phyloP scores from a whole-genome alignment of 1,140 invertebrate species.

The Aphaenogaster ashmeadi region DNA sequence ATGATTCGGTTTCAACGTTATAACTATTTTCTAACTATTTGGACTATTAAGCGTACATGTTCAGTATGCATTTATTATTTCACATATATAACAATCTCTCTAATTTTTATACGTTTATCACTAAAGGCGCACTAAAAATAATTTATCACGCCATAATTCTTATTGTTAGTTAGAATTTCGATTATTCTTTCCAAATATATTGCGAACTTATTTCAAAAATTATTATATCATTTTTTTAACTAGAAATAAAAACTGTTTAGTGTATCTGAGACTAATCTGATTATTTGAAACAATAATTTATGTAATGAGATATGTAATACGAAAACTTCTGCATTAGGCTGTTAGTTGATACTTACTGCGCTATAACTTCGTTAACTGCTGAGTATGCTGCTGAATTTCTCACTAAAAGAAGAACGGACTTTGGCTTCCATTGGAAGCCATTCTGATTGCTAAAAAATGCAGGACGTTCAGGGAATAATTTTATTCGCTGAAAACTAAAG shows the following conservation, averaged over 20 bases:
- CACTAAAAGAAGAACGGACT: background rate
- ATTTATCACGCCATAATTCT: background rate
- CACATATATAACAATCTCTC: background rate
- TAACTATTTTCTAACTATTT: background rate
- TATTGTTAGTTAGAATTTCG: background rate
- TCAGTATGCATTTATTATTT: background rate
- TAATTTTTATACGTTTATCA: conserved; percentile 1
- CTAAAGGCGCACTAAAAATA: background rate
- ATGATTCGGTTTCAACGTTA: background rate
- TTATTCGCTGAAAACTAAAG: conserved; percentile 9
- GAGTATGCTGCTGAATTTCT: conserved; percentile 29
- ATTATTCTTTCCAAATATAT: background rate
- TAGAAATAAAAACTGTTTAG: conserved; percentile 15
- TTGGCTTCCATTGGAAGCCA: background rate
- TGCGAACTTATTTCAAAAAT: background rate
- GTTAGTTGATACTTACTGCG: conserved; percentile 20
- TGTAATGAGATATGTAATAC: background rate
- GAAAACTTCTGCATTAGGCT: background rate
- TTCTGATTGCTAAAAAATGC: background rate
- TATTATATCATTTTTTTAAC: background rate
- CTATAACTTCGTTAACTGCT: conserved; percentile 14
- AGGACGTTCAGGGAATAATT: background rate
- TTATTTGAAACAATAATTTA: conserved; percentile 29
- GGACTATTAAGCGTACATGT: background rate
- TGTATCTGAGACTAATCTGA: background rate